A percentile compares a stretch with the other conserved stretches of the same genome.
These are phyloP conservation scores for Andrena haemorrhoa DNA, from an alignment of 2,888 invertebrate genomes.

Conservation along the genomic window DNA sequence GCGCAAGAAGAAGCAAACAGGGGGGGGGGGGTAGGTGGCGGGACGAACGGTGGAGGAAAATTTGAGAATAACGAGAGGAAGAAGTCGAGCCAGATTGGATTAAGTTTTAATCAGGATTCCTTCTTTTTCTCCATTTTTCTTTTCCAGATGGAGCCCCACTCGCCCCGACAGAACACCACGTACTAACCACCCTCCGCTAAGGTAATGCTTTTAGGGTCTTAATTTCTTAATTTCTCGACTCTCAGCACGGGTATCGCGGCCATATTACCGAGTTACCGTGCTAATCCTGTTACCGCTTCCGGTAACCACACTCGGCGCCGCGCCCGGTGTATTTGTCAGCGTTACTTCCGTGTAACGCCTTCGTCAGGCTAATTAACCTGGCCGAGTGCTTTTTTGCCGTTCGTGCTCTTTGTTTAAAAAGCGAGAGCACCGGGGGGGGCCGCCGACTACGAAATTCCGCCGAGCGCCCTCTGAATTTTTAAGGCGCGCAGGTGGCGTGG, in stretches of 20 bases:
- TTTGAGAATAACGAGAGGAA: slow-evolving; percentile 46
- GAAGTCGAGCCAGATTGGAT: slow-evolving; percentile 72
- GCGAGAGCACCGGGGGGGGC: slow-evolving; percentile 8
- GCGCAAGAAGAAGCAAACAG: slow-evolving; percentile 2
- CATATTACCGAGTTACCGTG: slow-evolving; percentile 74
- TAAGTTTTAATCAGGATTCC: slow-evolving; percentile 79
- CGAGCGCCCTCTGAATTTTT: neutral
- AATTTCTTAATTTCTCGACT: slow-evolving; percentile 79
- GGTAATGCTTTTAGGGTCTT: slow-evolving; percentile 78
- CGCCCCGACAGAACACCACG: slow-evolving; percentile 46
- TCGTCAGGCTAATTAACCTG: slow-evolving; percentile 64
- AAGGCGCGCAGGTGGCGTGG: neutral
- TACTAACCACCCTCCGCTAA: slow-evolving; percentile 50
- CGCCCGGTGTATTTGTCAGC: slow-evolving; percentile 64
- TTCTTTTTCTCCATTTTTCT: slow-evolving; percentile 41
- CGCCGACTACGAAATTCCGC: neutral
- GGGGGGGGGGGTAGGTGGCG: neutral
- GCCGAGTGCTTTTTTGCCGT: slow-evolving; percentile 44
- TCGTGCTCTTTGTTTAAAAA: slow-evolving; percentile 16
- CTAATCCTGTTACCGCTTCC: slow-evolving; percentile 71
- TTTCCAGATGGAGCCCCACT: slow-evolving; percentile 40
- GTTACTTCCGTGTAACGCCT: slow-evolving; percentile 60
- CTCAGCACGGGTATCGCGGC: slow-evolving; percentile 69
- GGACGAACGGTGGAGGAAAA: slow-evolving; percentile 25
- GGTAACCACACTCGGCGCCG: slow-evolving; percentile 49